Base-by-base conservation (phyloP, 2,888 invertebrate genomes). In the Drosophila recens region DNA sequence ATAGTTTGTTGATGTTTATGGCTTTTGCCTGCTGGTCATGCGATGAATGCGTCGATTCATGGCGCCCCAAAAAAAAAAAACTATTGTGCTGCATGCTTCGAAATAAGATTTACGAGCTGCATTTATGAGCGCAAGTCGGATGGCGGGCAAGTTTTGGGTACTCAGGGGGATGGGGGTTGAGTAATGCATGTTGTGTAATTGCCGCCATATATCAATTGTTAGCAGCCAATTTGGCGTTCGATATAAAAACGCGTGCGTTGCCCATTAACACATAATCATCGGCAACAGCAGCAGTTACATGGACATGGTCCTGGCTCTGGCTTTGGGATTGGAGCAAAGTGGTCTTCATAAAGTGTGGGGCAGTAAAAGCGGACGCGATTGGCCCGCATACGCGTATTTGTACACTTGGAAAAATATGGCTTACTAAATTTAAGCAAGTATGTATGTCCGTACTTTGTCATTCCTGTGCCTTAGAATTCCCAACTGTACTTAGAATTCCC, bases 161-260 rank as follows among this genome's bases (percentile, higher is more conserved):
- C 15, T 15, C 54, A 46, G 11, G 23, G 45, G 27, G 27, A 8
- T 1, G 27, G 27, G 30, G 52, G 56, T 80, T 82, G 79, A 76
- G 78, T 74, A 82, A 87, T 84, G 76, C 62, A 59, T 67, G 79
- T 64, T 79, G 72, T 79, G 80, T 85, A 87, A 86, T 86, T 80
- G 87, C 80, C 63, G 59, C 53, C 80, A 80, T 85, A 77, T 79
- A 86, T 86, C 87, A 86, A 82, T 85, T 82, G 82, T 80, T 85
- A 77, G 87, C 81, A 81, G 81, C 83, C 85, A 87, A 87, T 87
- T 85, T 77, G 81, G 79, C 76, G 85, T 77, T 80, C 85, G 75
- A 80, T 85, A 84, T 75, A 84, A 78, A 77, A 75, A 67, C 76
- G 80, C 79, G 75, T 84, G 72, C 73, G 64, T 54, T 70, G 79